These are phyloP conservation scores for Drosophila leontia DNA, from an alignment of 1,140 invertebrate genomes.

Conservation along the genomic window DNA sequence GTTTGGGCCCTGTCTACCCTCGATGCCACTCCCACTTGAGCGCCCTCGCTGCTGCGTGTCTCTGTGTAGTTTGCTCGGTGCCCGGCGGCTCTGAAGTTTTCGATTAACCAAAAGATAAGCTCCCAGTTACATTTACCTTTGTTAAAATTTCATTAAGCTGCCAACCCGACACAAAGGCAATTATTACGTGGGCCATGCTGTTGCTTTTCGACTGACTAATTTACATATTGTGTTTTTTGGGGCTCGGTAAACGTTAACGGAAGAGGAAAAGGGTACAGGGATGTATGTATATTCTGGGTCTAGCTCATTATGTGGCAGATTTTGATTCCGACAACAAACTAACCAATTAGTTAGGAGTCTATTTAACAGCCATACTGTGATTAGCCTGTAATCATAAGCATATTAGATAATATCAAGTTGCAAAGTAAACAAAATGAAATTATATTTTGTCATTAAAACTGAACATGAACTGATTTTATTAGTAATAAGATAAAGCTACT, in stretches of 20 bases:
- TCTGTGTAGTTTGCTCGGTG: constrained; percentile 48
- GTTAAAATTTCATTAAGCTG: constrained; percentile 60
- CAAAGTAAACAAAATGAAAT: background rate
- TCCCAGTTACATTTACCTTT: constrained; percentile 56
- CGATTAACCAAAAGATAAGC: constrained; percentile 64
- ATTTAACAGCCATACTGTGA: constrained; percentile 1
- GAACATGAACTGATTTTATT: background rate
- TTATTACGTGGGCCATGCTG: constrained; percentile 45
- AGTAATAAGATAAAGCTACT: background rate
- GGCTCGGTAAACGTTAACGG: background rate
- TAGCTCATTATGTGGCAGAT: constrained; percentile 6
- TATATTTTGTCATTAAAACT: background rate
- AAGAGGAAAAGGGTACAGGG: background rate
- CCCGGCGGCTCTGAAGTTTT: constrained; percentile 55
- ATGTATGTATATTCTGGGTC: background rate
- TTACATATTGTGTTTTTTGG: constrained; percentile 50
- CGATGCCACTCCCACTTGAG: constrained; percentile 16
- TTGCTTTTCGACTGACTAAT: constrained; percentile 46
- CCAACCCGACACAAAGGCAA: constrained; percentile 48
- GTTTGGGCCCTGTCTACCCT: constrained; percentile 34
- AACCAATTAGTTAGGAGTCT: constrained; percentile 8
- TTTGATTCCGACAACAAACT: constrained; percentile 26
- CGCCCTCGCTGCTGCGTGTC: constrained; percentile 33
- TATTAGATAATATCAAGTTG: background rate
- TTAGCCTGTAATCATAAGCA: background rate